phyloP scores from a whole-genome alignment of 2,888 invertebrate species.

The Drosophila robusta region DNA sequence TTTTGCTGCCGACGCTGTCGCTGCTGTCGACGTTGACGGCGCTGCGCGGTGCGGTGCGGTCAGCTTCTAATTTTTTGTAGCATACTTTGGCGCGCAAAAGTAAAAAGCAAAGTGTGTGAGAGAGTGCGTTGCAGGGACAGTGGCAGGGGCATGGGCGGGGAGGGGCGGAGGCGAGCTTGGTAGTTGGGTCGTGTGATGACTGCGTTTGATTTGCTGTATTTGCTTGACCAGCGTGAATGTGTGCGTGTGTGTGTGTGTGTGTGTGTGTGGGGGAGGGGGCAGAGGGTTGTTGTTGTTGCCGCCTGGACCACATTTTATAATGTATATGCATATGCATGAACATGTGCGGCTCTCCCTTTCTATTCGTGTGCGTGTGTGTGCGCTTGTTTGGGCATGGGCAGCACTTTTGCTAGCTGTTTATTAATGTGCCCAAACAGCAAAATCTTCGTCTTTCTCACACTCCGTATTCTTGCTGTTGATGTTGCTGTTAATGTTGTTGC shows the following conservation, averaged over 20 bases:
- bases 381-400: slow-evolving; percentile 22
- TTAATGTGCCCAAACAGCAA: slow-evolving; percentile 47
- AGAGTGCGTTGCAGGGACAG: neutral
- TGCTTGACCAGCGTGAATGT: slow-evolving; percentile 52
- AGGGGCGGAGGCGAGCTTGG: neutral
- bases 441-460: slow-evolving; percentile 19
- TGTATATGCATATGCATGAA: slow-evolving; percentile 66
- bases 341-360: slow-evolving; percentile 31
- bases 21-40: slow-evolving; percentile 31
- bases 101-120: slow-evolving; percentile 45
- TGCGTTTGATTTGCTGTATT: slow-evolving; percentile 67
- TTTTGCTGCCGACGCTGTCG: slow-evolving; percentile 51
- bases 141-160: neutral
- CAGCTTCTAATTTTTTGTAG: slow-evolving; percentile 54
- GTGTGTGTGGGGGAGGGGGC: slow-evolving; percentile 12
- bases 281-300: slow-evolving; percentile 19
- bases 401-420: slow-evolving; percentile 54
- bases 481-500: slow-evolving; percentile 4
- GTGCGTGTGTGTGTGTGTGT: slow-evolving; percentile 10
- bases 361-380: slow-evolving; percentile 1
- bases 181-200: slow-evolving; percentile 30
- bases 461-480: neutral
- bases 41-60: slow-evolving; percentile 36
- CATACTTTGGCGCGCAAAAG: slow-evolving; percentile 65
- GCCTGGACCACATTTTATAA: slow-evolving; percentile 60